These are phyloP conservation scores for Nestor notabilis DNA, from an alignment of 2,113 vertebrate genomes.

Conservation along the genomic window DNA sequence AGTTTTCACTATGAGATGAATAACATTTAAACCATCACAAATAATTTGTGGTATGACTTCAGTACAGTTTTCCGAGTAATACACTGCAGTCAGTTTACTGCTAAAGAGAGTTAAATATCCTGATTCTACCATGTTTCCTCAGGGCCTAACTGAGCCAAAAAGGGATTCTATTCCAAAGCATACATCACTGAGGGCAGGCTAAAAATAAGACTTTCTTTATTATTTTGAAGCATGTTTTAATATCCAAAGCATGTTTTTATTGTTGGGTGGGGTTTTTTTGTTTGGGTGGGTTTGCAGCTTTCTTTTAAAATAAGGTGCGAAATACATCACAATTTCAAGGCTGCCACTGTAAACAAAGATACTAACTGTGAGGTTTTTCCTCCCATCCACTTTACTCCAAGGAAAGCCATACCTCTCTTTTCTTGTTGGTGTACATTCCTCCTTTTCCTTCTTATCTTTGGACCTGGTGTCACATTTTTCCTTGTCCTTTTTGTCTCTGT, in stretches of 20 bases:
- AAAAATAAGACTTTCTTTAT: background rate
- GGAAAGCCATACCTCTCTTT: conserved; percentile 87
- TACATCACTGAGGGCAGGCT: background rate
- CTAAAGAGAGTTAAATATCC: background rate
- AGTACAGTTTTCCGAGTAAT: background rate
- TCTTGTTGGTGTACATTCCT: conserved; percentile 89
- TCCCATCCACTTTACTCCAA: background rate
- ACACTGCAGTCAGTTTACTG: background rate
- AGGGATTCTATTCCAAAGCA: background rate
- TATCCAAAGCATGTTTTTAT: background rate
- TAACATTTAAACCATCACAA: background rate
- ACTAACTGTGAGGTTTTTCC: background rate
- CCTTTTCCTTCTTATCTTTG: conserved; percentile 94
- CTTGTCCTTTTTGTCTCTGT: conserved; percentile 91
- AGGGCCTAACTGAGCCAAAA: background rate
- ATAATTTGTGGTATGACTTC: background rate
- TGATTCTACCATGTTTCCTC: background rate
- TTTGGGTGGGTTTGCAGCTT: background rate
- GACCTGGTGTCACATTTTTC: conserved; percentile 89
- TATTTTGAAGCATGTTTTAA: background rate
- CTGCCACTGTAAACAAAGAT: background rate
- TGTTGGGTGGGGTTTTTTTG: background rate
- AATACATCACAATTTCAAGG: background rate
- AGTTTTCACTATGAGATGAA: background rate
- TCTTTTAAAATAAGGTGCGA: background rate